Evolutionary conservation across 2,113 vertebrate genomes (phyloP).

Genomic region (Fulmarus glacialis): DNA sequence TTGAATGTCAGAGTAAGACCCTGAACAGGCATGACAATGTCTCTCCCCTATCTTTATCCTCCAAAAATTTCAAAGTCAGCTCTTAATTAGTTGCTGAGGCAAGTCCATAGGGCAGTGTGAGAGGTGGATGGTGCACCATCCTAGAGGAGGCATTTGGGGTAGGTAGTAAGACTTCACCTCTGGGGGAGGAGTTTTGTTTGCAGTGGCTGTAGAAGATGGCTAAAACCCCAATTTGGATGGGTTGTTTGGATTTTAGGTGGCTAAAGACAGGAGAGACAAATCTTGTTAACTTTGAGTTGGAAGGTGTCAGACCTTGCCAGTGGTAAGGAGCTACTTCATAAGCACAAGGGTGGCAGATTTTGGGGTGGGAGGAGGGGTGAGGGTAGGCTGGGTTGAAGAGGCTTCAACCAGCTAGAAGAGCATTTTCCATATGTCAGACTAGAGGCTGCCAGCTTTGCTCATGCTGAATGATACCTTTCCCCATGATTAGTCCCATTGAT

Average conservation of each 20-base stretch:
- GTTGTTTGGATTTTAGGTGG: not conserved
- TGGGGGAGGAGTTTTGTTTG: not conserved
- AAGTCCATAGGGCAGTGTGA: not conserved
- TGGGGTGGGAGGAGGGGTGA: not conserved
- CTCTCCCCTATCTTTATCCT: not conserved
- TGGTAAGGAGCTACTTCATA: not conserved
- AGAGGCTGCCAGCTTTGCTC: conserved; percentile 46
- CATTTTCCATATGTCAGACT: conserved; percentile 58
- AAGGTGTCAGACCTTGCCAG: not conserved
- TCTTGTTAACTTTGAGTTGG: not conserved
- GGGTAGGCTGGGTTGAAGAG: not conserved
- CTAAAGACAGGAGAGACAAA: not conserved
- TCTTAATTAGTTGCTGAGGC: not conserved
- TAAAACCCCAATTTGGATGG: not conserved
- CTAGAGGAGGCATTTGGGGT: not conserved
- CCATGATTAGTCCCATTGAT: conserved; percentile 51
- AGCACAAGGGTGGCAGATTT: not conserved
- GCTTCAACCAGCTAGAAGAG: not conserved
- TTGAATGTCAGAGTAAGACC: not conserved
- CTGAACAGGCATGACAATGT: not conserved
- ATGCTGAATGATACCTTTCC: conserved; percentile 37
- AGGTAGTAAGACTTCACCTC: not conserved
- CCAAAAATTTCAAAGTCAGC: not conserved
- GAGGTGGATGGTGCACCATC: not conserved
- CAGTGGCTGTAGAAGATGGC: not conserved